A percentile compares a stretch with the other conserved stretches of the same genome.
Conservation (phyloP, 2,113 vertebrate genomes). For the Formicarius rufipectus region DNA sequence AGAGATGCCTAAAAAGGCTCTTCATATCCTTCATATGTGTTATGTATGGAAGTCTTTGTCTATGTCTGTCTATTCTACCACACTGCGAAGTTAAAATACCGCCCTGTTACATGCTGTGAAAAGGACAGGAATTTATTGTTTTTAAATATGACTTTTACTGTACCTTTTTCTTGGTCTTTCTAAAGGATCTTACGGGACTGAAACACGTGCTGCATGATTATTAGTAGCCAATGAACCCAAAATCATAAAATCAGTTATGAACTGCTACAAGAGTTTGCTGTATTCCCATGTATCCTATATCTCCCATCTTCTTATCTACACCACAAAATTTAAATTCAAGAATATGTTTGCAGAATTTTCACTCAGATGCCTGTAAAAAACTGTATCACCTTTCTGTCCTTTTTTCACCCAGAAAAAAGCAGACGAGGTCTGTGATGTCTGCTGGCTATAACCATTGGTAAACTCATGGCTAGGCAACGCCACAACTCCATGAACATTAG, state of each 20-base stretch:
- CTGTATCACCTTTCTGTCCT: neutral
- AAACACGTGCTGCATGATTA: neutral
- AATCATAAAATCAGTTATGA: neutral
- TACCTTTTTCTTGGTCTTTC: neutral
- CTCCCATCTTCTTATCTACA: neutral
- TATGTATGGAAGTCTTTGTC: neutral
- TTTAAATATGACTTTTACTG: neutral
- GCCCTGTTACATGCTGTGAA: neutral
- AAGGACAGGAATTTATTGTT: neutral
- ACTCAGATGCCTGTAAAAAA: neutral
- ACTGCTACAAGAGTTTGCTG: neutral
- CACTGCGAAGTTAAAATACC: neutral
- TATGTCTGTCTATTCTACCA: neutral
- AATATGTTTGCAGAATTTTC: neutral
- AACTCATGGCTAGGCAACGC: neutral
- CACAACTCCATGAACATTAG: neutral
- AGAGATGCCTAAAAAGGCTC: neutral
- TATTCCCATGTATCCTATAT: neutral
- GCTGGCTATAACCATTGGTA: neutral
- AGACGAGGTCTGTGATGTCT: neutral
- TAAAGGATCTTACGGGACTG: neutral
- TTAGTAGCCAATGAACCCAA: neutral
- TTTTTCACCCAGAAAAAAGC: neutral
- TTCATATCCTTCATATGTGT: neutral
- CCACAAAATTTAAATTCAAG: neutral